Evolutionary conservation across 1,140 invertebrate genomes (phyloP).

Genomic region (Drosophila pruinosa): DNA sequence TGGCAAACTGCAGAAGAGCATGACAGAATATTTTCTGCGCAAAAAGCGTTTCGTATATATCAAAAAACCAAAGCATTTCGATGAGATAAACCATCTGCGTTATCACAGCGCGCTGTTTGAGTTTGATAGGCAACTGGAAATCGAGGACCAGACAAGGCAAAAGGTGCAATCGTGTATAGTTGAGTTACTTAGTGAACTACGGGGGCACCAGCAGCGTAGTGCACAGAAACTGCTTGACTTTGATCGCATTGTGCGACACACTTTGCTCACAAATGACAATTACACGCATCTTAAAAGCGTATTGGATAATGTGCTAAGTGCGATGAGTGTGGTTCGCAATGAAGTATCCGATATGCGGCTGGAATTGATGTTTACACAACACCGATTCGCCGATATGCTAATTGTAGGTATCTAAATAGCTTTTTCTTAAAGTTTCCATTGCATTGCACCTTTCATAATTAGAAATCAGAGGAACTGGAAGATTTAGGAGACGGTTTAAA

Average conservation of each 20-base stretch:
- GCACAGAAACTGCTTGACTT: not conserved
- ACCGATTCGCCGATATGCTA: conserved; percentile 14
- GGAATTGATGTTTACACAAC: conserved; percentile 12
- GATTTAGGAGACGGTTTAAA: conserved; percentile 16
- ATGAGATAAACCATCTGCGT: not conserved
- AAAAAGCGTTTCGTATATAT: conserved; percentile 2
- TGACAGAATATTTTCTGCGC: not conserved
- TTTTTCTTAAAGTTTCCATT: too few species aligned
- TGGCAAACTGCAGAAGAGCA: not conserved
- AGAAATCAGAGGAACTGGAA: conserved; percentile 34
- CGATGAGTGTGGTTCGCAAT: conserved; percentile 14
- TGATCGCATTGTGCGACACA: not conserved
- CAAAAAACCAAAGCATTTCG: fast-evolving
- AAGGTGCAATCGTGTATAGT: not conserved
- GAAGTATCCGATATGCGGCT: conserved; percentile 21
- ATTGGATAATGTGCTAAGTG: not conserved
- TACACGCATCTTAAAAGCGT: not conserved
- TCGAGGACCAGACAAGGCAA: not conserved
- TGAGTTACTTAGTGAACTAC: not conserved
- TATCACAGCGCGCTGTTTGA: not conserved
- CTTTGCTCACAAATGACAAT: not conserved
- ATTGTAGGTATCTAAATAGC: not conserved
- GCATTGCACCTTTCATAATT: too few species aligned
- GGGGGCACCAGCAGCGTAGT: fast-evolving
- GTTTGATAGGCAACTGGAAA: conserved; percentile 16